Base-by-base conservation (phyloP, 2,888 invertebrate species). In the Reticulitermes lucifugus region DNA sequence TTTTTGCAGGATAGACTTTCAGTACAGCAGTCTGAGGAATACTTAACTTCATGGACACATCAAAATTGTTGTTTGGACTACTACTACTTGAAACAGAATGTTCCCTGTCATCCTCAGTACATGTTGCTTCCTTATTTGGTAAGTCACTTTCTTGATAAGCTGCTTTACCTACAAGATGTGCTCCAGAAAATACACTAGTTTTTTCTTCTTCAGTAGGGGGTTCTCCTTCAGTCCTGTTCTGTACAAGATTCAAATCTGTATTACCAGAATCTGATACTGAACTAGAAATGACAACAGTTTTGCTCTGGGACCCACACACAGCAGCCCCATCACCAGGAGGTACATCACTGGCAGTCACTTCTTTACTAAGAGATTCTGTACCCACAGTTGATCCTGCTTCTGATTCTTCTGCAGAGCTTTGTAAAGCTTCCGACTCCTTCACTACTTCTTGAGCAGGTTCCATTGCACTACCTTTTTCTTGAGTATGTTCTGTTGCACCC, bases 1-100 rank as follows among this genome's bases (percentile, higher is more conserved):
- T n/a, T 46, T 71, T 83, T 73, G 73, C 41, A 35, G 41, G 73
- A 21, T 83, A 65, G 46, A 75, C 46, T 75, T 65, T 83, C 25
- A 25, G 55, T 18, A 55, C 55, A 55, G 55, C 18, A 18, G 14
- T 18, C 18, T 55, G 55, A 55, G 18, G 2, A 55, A 18, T 18
- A 55, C 18, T 55, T 55, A 55, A 55, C 55, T 55, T 55, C 1
- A 55, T 18, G 18, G 55, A 18, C 14, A 55, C 55, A 4, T 55
- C 55, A 18, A 18, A 55, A 55, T 55, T 55, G 14, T 55, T 18
- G 14, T 55, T 18, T 18, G 14, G 18, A 55, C 18, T 55, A 55
- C 4, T 55, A 18, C 18, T 55, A 55, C 18, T 55, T 18, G 55
- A 9, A 55, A 55, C 55, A 55, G 55, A 55, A 55, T 18, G 43